Evolutionary conservation across 2,113 vertebrate species (phyloP).

Genomic region (Accipiter cooperii): DNA sequence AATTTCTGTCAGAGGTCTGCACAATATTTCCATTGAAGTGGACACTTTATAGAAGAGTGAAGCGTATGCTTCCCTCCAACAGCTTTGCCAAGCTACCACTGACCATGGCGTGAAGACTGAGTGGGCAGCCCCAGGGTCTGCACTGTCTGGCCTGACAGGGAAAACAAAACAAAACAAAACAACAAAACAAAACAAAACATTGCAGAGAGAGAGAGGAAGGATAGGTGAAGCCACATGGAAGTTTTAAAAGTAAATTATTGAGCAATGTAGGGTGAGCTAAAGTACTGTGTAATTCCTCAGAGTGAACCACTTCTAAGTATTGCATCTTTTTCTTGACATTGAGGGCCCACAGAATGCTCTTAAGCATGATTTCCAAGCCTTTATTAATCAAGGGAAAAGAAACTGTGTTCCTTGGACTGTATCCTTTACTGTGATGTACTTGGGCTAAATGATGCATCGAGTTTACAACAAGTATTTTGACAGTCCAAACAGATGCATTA

Average conservation of each 20-base stretch:
- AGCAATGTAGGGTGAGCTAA: neutral
- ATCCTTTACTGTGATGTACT: neutral
- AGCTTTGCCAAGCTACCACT: neutral
- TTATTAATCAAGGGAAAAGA: slow-evolving; percentile 38
- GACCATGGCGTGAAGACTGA: neutral
- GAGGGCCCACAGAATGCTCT: neutral
- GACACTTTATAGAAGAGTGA: neutral
- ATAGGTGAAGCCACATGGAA: neutral
- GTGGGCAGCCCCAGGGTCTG: neutral
- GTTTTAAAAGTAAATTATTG: neutral
- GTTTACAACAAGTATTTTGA: neutral
- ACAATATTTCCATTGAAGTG: neutral
- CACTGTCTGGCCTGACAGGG: neutral
- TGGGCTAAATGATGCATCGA: neutral
- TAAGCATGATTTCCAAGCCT: neutral
- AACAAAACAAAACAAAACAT: neutral
- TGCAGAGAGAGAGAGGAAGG: neutral
- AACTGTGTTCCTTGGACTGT: slow-evolving; percentile 32
- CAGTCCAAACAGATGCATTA: slow-evolving; percentile 20
- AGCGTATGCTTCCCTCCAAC: neutral
- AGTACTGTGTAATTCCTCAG: neutral
- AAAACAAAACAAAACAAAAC: neutral
- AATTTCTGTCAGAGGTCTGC: neutral
- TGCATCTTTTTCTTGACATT: slow-evolving; percentile 22
- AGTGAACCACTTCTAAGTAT: neutral